Percentiles rank a stretch among this genome's conserved stretches.
Evolutionary conservation across 1,140 invertebrate species (phyloP).

Genomic region (Atta cephalotes): DNA sequence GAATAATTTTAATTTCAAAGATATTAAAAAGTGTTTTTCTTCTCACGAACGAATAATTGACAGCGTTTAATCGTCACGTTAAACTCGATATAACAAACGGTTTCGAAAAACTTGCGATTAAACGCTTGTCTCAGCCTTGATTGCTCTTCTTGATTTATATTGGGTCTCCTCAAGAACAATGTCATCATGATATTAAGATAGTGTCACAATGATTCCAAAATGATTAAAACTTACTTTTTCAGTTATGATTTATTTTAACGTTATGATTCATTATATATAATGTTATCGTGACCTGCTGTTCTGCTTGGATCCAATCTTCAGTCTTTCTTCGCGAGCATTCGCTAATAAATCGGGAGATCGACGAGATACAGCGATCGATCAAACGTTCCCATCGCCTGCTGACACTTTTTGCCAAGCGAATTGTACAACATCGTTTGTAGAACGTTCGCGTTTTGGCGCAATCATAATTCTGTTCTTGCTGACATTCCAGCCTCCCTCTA

Average conservation of each 20-base stretch:
- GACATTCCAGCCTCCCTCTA: conserved; percentile 44
- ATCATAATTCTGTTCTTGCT: conserved; percentile 59
- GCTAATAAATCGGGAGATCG: conserved; percentile 13
- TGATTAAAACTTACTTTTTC: too few relatives aligned
- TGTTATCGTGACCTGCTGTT: too few relatives aligned
- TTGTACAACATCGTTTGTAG: conserved; percentile 59
- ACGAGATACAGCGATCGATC: conserved; percentile 13
- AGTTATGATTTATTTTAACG: too few relatives aligned
- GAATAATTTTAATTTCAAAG: neutral
- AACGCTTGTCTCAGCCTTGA: neutral
- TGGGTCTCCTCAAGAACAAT: too few relatives aligned
- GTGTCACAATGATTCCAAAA: too few relatives aligned
- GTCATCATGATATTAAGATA: too few relatives aligned
- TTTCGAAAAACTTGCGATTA: neutral
- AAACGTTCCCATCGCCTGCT: conserved; percentile 16
- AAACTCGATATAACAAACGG: neutral
- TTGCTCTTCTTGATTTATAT: neutral
- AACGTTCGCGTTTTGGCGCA: conserved; percentile 66
- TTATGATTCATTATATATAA: too few relatives aligned
- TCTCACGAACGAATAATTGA: neutral
- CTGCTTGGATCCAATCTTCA: conserved; percentile 14
- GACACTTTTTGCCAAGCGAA: conserved; percentile 54
- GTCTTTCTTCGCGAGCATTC: neutral
- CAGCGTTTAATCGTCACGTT: neutral
- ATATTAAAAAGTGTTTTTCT: neutral